Evolutionary conservation across 1,140 invertebrate species (phyloP), one percentile per base, ranked within the genome.

Genomic region (Bombus sylvicola): DNA sequence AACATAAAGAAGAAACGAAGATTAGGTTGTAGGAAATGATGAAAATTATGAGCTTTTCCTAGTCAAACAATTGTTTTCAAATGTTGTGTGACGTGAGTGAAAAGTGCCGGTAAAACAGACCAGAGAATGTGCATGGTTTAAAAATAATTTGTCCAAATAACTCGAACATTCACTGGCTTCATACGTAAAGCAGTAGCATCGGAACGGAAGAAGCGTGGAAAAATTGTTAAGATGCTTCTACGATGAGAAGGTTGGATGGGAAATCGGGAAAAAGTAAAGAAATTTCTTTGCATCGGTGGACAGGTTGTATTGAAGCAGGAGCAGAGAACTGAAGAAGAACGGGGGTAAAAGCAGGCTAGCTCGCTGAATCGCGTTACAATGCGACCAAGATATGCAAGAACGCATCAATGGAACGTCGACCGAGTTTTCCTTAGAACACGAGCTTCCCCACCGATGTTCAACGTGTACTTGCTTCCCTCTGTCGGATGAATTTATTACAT

Each of bases 361-460:
- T 71, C 66, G 43, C 34, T 66, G 79, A 71, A 72, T 68, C 37
- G 53, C 37, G 43, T 66, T 82, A 53, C 71, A 72, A 87, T 76
- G 74, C 75, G 31, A 53, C 9, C 31, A 69, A 59, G 73, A 71
- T 66, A 69, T 57, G 74, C 68, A 34, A 73, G 34, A 22, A 73
- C 68, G 73, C 62, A 76, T 78, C 79, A 66, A 88, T 86, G 79
- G 82, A 82, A 87, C 62, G 68, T 68, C 57, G 79, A 81, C 31
- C 47, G 15, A 25, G 47, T 41, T 72, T 53, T 71, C 28, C 34
- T 53, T 28, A 31, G 37, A 57, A 68, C 43, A 31, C 77, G 18
- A 77, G 53, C 62, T 43, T 59, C 81, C 39, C 62, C 53, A 25
- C 10, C 39, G 76, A 80, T 77, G 68, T 66, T 31, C 31, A 53